Evolutionary conservation across 2,797 vertebrate species (phyloP), one percentile per base, ranked within the genome.

Genomic region (Gila robusta): DNA sequence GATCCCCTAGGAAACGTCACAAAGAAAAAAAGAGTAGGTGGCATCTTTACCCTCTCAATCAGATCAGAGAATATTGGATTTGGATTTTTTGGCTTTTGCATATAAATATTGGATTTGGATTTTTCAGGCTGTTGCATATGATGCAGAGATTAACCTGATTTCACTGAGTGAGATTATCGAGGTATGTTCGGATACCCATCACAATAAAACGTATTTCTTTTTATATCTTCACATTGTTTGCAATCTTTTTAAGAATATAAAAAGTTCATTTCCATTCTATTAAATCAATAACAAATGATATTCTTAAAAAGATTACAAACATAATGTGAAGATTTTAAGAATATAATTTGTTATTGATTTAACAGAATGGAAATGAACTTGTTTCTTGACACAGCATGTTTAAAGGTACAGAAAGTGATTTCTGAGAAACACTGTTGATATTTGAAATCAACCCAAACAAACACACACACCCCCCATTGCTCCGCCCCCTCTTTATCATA

Each of bases 161-260:
- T 94, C 95, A 49, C 89, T 96, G 11, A 91, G 88, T 90, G 94
- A 96, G 84, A 94, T 96, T 88, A 93, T 96, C 10, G 96, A 96
- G 95, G 96, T 96, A 87, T 72, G 84, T 93, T 89, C 76, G 76
- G 4, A 41, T 76, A n/a, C 21, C 35, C 19, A 14, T 67, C n/a
- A 77, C 21, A 35, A 37, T 37, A 62, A 56, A 21, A 35, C 19
- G 41, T 44, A 12, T 79, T 11, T 54, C 0, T 44, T 6, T 83
- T 32, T 78, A 14, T 64, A 26, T 82, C 79, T 28, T 70, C 10
- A 23, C 28, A 19, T 21, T 54, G 74, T 56, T 16, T 78, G 35
- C 5, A 59, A 78, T 56, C 52, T 17, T 39, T 32, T 39, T 73
- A 28, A 7, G 16, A 28, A 35, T 23, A 1, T 12, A 14, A 26